Conservation (phyloP, 2,113 vertebrate species). For the Caracal caracal region DNA sequence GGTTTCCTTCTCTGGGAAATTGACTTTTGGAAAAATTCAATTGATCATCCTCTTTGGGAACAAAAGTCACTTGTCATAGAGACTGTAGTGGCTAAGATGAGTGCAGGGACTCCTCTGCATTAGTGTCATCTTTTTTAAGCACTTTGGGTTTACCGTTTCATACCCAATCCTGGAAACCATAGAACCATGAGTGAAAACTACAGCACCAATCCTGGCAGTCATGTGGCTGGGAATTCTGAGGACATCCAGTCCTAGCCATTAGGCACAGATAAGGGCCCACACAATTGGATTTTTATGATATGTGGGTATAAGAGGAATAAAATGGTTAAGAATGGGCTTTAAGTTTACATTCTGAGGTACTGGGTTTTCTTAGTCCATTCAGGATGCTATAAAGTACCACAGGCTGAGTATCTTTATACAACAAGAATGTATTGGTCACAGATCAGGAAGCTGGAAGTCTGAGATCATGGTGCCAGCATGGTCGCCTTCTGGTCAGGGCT, state of each 20-base stretch:
- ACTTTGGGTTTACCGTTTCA: conserved; percentile 29
- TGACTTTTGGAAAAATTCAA: conserved; percentile 17
- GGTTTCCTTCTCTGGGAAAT: conserved; percentile 25
- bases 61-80: not conserved
- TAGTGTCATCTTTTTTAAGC: not conserved
- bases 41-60: not conserved
- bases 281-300: not conserved
- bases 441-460: not conserved
- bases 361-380: not conserved
- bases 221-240: not conserved
- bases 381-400: not conserved
- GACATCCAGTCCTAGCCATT: not conserved
- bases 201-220: not conserved
- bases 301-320: not conserved
- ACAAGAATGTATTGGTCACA: not conserved
- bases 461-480: not conserved
- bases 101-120: not conserved
- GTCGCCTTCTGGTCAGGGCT: not conserved
- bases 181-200: not conserved
- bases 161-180: not conserved
- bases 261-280: not conserved
- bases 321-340: not conserved
- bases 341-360: not conserved
- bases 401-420: not conserved
- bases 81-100: not conserved